Percentiles rank a stretch among this genome's conserved stretches.
phyloP scores from a whole-genome alignment of 2,888 invertebrate species.

The Slavum lentiscoides region DNA sequence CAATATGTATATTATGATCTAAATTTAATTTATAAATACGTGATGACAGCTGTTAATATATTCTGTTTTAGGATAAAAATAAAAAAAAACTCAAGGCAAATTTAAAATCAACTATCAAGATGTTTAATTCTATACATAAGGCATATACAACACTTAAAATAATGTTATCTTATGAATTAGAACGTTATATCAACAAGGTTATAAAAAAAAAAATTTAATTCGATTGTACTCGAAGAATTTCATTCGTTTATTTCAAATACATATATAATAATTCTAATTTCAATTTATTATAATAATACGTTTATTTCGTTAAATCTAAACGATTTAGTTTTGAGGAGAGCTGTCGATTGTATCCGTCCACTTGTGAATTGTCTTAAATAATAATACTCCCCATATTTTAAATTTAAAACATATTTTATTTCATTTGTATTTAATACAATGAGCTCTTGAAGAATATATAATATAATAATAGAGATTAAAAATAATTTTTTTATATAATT shows the following conservation, averaged over 20 bases:
- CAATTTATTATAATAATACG: too few relatives aligned
- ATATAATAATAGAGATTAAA: too few relatives aligned
- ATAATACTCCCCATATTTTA: too few relatives aligned
- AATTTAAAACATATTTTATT: too few relatives aligned
- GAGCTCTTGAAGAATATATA: too few relatives aligned
- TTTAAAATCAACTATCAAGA: not conserved
- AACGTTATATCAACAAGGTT: conserved; percentile 3
- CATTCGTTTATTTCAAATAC: not conserved
- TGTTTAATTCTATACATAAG: not conserved
- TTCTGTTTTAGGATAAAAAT: not conserved
- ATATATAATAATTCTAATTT: not conserved
- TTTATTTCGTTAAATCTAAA: too few relatives aligned
- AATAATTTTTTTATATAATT: too few relatives aligned
- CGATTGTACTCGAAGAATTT: not conserved
- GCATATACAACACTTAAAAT: not conserved
- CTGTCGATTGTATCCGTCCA: too few relatives aligned
- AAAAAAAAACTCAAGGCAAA: not conserved
- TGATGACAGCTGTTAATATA: not conserved
- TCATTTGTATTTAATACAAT: too few relatives aligned
- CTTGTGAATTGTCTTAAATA: too few relatives aligned
- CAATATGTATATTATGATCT: too few relatives aligned
- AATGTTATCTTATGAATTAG: not conserved
- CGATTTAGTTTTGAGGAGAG: too few relatives aligned
- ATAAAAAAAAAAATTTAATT: not conserved
- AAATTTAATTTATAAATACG: not conserved